Evolutionary conservation across 2,888 invertebrate genomes (phyloP), one percentile per base, ranked within the genome.

Genomic region (Matsumyia berberina): DNA sequence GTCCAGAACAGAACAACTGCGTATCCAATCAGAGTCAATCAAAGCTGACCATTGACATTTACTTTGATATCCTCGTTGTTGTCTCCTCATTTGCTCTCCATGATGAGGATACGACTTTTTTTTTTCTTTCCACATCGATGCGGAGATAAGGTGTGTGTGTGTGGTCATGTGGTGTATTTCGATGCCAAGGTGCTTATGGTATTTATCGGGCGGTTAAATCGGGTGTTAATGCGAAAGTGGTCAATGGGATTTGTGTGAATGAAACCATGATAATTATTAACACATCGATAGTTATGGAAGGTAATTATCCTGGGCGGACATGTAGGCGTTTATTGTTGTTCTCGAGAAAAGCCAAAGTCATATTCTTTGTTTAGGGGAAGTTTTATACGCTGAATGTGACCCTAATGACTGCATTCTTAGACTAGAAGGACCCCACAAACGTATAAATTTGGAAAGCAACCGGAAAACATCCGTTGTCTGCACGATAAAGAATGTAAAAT

Each of bases 1-100:
- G n/a, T 39, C 19, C 11, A 7, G 31, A 58, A 42, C 29, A 4
- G 17, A 64, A 35, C 19, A 51, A 58, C 12, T n/a, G 39, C 29
- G 55, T 55, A 74, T 82, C 77, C 78, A 83, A 83, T 83, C 83
- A 83, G 78, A 78, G 83, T 83, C 83, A 83, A 83, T 83, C 83
- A 83, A 78, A 73, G 67, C 42, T 73, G 83, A 78, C 78, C 62
- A 78, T 83, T 78, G 83, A 83, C 78, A 83, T 83, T 83, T 73
- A 55, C 67, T 73, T 78, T 80, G 67, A 73, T 73, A 78, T 67
- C 78, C 37, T 72, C 31, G 72, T 78, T 82, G 78, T 53, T 73
- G 69, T 77, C 66, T 78, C 55, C 12, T 70, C 44, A 57, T 76
- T 57, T 70, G 39, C 51, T 46, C n/a, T 35, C 46, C 51, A 12